Base-by-base conservation (phyloP, 2,888 invertebrate genomes). In the Pyrgus malvae region DNA sequence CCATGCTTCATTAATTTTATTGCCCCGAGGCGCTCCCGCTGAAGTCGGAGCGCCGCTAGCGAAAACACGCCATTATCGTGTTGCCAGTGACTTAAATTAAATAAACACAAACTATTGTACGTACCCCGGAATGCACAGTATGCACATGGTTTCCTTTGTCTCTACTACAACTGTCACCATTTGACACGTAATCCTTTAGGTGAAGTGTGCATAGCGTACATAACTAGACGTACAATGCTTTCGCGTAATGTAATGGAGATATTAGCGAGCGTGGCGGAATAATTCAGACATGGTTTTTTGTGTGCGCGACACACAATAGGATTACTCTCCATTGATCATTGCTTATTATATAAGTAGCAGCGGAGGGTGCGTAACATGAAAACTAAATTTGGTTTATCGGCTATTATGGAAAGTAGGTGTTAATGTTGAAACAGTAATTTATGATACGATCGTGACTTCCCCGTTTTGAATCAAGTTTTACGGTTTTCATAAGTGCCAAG, bases 341-440 rank as follows among this genome's bases (percentile, higher is more conserved):
- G 86, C 88, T 88, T 89, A 89, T 85, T 87, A 87, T 84, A 89
- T 87, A 88, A 89, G 88, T 83, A 84, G 86, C 77, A 74, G 70
- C 66, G 68, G 80, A 88, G 90, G 89, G 89, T 86, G 85, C 76
- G 85, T 78, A 80, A 90, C 89, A 89, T 86, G 89, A 84, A 90
- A 90, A 89, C 88, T 86, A 89, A 90, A 90, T 90, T 90, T 90
- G 88, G 89, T 89, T 89, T 89, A 89, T 89, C 89, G 89, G 83
- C 86, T 85, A 85, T 89, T 89, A 90, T 89, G 90, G 86, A 86
- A 87, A 89, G 85, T 88, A 88, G 88, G 89, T 89, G 90, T 82
- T 88, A 87, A 88, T 89, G 85, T 83, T 78, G 78, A 74, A 80
- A 73, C 68, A 76, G 78, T 83, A 79, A 89, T 90, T 88, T 90